phyloP scores from a whole-genome alignment of 2,113 vertebrate species.

The Protomyctophum bolini region DNA sequence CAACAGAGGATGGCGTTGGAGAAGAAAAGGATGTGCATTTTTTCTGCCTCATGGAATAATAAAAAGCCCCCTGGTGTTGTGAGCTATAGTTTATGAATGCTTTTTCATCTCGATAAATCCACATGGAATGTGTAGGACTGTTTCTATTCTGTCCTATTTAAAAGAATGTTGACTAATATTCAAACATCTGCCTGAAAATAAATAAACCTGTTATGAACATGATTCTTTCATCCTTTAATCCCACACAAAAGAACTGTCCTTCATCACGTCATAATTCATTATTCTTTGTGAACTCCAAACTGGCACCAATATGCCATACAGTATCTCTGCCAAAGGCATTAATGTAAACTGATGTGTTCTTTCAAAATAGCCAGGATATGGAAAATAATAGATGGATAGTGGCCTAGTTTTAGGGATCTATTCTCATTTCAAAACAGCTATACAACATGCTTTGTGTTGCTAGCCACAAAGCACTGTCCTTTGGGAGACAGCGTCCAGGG shows the following conservation, averaged over 20 bases:
- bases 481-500: slow-evolving; percentile 27
- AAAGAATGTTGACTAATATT: too few relatives aligned
- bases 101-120: not conserved
- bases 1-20: slow-evolving; percentile 17
- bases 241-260: not conserved
- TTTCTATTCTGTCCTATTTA: too few relatives aligned
- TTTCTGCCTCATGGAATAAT: slow-evolving; percentile 45
- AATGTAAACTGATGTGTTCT: not conserved
- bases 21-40: slow-evolving; percentile 4
- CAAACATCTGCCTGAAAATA: not conserved
- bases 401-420: slow-evolving; percentile 35
- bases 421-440: slow-evolving; percentile 15
- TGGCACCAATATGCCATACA: not conserved
- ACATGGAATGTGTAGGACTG: too few relatives aligned
- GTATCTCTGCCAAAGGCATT: not conserved
- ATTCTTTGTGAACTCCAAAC: not conserved
- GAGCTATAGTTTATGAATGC: slow-evolving; percentile 15
- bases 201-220: not conserved
- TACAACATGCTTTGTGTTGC: slow-evolving; percentile 34
- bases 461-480: slow-evolving; percentile 39
- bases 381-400: slow-evolving; percentile 26
- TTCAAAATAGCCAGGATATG: not conserved
- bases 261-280: not conserved
- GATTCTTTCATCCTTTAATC: not conserved
- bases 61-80: slow-evolving; percentile 67